Evolutionary conservation across 2,113 vertebrate species (phyloP), one percentile per base, ranked within the genome.

Genomic region (Apteryx owenii): DNA sequence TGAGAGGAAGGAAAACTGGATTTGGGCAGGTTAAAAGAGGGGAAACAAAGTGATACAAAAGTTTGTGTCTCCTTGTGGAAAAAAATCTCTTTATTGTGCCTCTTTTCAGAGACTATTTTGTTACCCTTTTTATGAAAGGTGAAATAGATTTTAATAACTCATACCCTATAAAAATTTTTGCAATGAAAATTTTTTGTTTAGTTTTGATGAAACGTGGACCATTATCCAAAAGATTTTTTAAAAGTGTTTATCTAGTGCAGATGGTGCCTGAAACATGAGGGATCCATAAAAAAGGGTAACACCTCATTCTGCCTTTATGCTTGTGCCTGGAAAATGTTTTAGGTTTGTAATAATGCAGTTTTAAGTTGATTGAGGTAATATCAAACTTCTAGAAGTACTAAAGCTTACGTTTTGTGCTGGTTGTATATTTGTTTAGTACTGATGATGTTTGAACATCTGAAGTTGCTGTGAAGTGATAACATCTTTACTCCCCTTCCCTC

Each of bases 281-380:
- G n/a, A 64, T 68, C 26, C 18, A 23, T 90, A 42, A 73, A 89
- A 38, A 86, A 68, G 42, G 7, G 10, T 83, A 28, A 51, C 71
- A 81, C 29, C 29, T 93, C 73, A 17, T 94, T 92, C 64, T 88
- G 25, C 75, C 64, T 71, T 90, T 64, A 14, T 54, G 23, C 33
- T 79, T 81, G 16, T 80, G 36, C 46, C 78, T 94, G 75, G 88
- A 89, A 91, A 85, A 91, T 75, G 9, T 54, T 95, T 89, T 15
- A 36, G 4, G 7, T 94, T 95, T 90, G 46, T 85, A 58, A 73
- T 42, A 88, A 46, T 71, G 21, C 21, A 36, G 12, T 84, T 88
- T 94, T 48, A 84, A 86, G 64, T 87, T 79, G 56, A 61, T n/a
- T 51, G 56, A 93, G 53, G 48, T 90, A 76, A 72, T 91, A 51